Evolutionary conservation across 2,888 invertebrate species (phyloP).

Genomic region (Congeria kusceri): DNA sequence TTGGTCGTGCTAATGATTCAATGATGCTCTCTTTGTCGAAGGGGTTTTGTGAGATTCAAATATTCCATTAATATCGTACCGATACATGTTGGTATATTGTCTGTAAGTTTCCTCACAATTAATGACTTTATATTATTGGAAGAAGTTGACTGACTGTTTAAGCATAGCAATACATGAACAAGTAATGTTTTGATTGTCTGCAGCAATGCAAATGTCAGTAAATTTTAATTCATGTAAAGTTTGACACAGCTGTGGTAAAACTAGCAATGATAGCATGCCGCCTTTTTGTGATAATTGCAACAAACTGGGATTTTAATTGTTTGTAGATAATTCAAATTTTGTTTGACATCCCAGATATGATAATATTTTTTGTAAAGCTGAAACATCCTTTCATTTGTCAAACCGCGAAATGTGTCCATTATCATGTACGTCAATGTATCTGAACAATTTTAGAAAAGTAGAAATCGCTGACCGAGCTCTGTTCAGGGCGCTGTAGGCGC

Average conservation of each 20-base stretch:
- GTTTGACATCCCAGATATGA: slow-evolving; percentile 1
- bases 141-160: too few relatives aligned
- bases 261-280: background rate
- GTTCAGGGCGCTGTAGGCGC: slow-evolving; percentile 18
- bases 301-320: background rate
- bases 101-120: too few relatives aligned
- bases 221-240: too few relatives aligned
- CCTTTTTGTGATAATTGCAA: background rate
- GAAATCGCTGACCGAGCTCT: slow-evolving; percentile 31
- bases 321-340: background rate
- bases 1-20: too few relatives aligned
- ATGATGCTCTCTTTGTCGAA: too few relatives aligned
- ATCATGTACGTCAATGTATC: background rate
- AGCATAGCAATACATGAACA: too few relatives aligned
- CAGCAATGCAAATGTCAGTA: too few relatives aligned
- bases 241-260: background rate
- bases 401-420: slow-evolving; percentile 1
- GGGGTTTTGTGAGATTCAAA: too few relatives aligned
- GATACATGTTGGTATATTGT: too few relatives aligned
- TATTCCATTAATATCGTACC: too few relatives aligned
- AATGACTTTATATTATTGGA: too few relatives aligned
- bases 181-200: too few relatives aligned
- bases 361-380: background rate
- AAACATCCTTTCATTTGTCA: background rate
- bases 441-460: background rate